These are phyloP conservation scores for Globia sparganii DNA, from an alignment of 2,888 invertebrate species.

Conservation along the genomic window DNA sequence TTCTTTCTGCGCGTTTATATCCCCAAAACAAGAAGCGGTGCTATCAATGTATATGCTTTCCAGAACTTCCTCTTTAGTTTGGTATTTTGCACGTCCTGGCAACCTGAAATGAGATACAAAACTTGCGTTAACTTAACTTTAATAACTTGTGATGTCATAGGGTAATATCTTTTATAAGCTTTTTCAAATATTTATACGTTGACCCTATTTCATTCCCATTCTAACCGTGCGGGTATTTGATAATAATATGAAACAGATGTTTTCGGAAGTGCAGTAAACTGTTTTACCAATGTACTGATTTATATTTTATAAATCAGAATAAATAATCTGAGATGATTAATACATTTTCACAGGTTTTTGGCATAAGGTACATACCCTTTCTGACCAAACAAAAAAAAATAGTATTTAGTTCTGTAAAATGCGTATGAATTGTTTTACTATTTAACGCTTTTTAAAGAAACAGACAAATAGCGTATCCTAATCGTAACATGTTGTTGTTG, in stretches of 20 bases:
- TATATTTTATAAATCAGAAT: not conserved
- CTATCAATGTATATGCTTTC: slow-evolving; percentile 89
- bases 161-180: not conserved
- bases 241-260: not conserved
- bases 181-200: not conserved
- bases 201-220: not conserved
- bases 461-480: no score
- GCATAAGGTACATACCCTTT: not conserved
- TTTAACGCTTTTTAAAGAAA: not conserved
- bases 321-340: not conserved
- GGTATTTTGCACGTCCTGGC: slow-evolving; percentile 87
- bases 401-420: not conserved
- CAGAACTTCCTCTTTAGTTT: slow-evolving; percentile 88
- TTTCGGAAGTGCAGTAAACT: slow-evolving; percentile 10
- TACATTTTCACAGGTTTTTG: not conserved
- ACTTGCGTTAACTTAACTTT: slow-evolving; percentile 12
- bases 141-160: not conserved
- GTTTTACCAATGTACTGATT: not conserved
- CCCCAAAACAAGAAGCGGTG: slow-evolving; percentile 88
- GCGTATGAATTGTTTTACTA: not conserved
- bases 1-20: slow-evolving; percentile 85
- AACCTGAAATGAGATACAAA: slow-evolving; percentile 79
- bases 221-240: not conserved
- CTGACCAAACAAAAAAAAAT: not conserved
- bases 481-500: no score